Evolutionary conservation across 2,888 invertebrate species (phyloP).

Genomic region (Gerosis bhagava): DNA sequence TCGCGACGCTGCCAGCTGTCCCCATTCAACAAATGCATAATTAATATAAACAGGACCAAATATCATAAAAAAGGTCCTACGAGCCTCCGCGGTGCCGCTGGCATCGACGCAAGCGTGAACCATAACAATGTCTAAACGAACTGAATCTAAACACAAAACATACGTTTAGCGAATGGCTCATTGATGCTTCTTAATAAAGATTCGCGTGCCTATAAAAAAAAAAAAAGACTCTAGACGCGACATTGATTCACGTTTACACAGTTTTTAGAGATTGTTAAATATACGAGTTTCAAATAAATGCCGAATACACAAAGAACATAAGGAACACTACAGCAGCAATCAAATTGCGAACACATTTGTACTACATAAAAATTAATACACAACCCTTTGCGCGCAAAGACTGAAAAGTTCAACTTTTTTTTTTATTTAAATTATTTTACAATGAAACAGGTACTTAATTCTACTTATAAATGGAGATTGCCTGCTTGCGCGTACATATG

Average conservation of each 20-base stretch:
- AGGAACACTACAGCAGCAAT: conserved; percentile 81
- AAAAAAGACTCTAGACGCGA: conserved; percentile 58
- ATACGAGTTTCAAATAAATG: conserved; percentile 73
- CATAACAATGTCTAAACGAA: conserved; percentile 21
- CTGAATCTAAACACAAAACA: conserved; percentile 26
- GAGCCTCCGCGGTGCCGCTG: background rate
- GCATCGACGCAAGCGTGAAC: conserved; percentile 6
- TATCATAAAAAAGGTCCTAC: conserved; percentile 2
- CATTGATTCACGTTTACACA: conserved; percentile 50
- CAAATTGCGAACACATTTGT: conserved; percentile 82
- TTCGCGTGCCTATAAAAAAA: conserved; percentile 48
- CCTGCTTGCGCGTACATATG: conserved; percentile 26
- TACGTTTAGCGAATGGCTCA: conserved; percentile 19
- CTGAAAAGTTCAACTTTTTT: conserved; percentile 76
- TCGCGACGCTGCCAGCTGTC: conserved; percentile 7
- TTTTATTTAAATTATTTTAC: conserved; percentile 70
- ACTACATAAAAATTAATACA: conserved; percentile 82
- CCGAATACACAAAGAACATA: conserved; percentile 73
- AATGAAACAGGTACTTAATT: conserved; percentile 45
- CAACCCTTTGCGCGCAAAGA: conserved; percentile 82
- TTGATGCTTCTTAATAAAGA: conserved; percentile 16
- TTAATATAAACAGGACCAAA: too few relatives aligned
- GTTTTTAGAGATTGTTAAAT: conserved; percentile 58
- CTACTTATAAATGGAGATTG: conserved; percentile 24
- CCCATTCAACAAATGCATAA: conserved; percentile 3